Evolutionary conservation across 2,888 invertebrate genomes (phyloP).

Genomic region (Melanotus villosus): DNA sequence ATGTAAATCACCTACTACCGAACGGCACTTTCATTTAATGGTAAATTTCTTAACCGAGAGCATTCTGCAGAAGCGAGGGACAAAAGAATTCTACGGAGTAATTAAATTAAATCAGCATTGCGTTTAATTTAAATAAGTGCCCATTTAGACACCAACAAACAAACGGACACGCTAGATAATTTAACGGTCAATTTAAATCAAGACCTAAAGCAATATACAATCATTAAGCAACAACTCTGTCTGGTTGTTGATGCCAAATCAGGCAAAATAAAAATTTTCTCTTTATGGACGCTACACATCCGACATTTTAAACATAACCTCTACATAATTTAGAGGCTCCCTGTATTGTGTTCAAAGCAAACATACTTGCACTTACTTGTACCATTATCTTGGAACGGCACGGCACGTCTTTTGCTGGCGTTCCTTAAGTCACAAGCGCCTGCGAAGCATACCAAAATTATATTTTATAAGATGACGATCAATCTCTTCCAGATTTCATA

Average conservation of each 20-base stretch:
- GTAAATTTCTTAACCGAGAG: conserved; percentile 28
- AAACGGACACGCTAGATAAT: conserved; percentile 58
- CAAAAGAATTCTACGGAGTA: conserved; percentile 40
- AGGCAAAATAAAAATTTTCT: conserved; percentile 56
- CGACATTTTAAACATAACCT: conserved; percentile 58
- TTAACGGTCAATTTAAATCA: conserved; percentile 61
- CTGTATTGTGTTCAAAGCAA: conserved; percentile 54
- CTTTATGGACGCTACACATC: conserved; percentile 56
- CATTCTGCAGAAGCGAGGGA: conserved; percentile 29
- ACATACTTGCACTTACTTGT: conserved; percentile 44
- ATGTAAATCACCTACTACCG: conserved; percentile 47
- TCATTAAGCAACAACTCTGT: conserved; percentile 62
- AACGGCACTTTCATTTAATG: conserved; percentile 26
- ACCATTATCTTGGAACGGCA: conserved; percentile 42
- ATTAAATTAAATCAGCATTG: conserved; percentile 46
- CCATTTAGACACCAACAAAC: conserved; percentile 52
- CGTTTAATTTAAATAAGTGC: conserved; percentile 54
- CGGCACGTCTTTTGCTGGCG: conserved; percentile 26
- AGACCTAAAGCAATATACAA: conserved; percentile 61
- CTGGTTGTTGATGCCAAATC: conserved; percentile 59
- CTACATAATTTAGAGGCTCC: conserved; percentile 60
- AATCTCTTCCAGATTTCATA: too few species aligned
- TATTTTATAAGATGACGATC: not conserved
- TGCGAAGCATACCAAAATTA: conserved; percentile 5
- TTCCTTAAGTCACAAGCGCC: conserved; percentile 16